Conservation (phyloP, 2,888 invertebrate species). For the Aleiodes leptofemur region DNA sequence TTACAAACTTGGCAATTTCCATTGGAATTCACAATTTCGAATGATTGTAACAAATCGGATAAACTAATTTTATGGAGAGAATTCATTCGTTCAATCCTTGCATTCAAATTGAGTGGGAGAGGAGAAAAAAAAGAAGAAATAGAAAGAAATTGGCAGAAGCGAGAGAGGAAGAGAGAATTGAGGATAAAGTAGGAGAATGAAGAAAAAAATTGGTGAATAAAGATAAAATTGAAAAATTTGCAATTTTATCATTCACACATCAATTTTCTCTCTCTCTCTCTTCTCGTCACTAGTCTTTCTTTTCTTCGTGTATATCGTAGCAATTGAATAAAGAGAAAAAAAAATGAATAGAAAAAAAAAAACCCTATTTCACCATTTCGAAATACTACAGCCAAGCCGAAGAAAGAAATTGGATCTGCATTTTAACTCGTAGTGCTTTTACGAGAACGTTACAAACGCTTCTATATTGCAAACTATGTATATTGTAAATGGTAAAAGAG, state of each 20-base stretch:
- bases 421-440: slow-evolving; percentile 31
- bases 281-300: not conserved
- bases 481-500: slow-evolving; percentile 22
- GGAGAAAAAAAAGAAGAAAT: not conserved
- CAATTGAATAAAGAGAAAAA: not conserved
- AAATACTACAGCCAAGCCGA: slow-evolving; percentile 1
- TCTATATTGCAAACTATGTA: slow-evolving; percentile 7
- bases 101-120: not conserved
- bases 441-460: slow-evolving; percentile 29
- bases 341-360: not conserved
- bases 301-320: slow-evolving; percentile 12
- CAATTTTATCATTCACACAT: slow-evolving; percentile 23
- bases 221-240: slow-evolving; percentile 31
- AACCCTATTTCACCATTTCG: slow-evolving; percentile 24
- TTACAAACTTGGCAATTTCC: slow-evolving; percentile 8
- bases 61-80: slow-evolving; percentile 9
- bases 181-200: no score
- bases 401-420: slow-evolving; percentile 37
- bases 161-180: no score
- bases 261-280: not conserved
- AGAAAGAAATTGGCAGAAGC: not conserved
- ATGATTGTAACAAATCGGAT: slow-evolving; percentile 14
- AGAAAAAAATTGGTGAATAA: not conserved
- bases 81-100: not conserved
- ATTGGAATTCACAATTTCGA: not conserved